Conservation (phyloP, 2,888 invertebrate species). For the Spicauda simplicius region DNA sequence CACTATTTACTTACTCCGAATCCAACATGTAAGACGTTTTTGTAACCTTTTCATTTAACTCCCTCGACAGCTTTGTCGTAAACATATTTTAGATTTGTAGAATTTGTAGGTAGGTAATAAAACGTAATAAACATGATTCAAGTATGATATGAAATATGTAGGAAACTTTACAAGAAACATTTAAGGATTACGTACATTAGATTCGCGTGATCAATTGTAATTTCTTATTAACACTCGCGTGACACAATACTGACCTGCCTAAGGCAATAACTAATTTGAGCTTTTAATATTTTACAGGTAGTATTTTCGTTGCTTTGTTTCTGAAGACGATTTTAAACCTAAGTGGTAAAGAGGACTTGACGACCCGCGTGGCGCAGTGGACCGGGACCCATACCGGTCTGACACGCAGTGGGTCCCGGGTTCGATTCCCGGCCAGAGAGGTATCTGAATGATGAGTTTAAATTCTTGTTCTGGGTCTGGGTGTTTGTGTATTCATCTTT, state of each 20-base stretch:
- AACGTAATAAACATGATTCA: not conserved
- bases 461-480: too few relatives aligned
- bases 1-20: too few relatives aligned
- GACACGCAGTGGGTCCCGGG: too few relatives aligned
- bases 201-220: not conserved
- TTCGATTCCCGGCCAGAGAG: too few relatives aligned
- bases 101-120: not conserved
- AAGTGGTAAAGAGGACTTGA: too few relatives aligned
- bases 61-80: too few relatives aligned
- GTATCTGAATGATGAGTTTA: too few relatives aligned
- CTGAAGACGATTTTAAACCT: not conserved
- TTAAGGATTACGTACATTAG: not conserved
- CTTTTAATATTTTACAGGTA: not conserved
- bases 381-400: too few relatives aligned
- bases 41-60: too few relatives aligned
- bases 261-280: not conserved
- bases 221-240: not conserved
- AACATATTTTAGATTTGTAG: not conserved
- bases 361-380: too few relatives aligned
- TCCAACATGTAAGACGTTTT: too few relatives aligned
- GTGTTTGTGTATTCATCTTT: too few relatives aligned
- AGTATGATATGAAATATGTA: not conserved
- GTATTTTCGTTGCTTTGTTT: not conserved
- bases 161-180: not conserved
- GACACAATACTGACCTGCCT: not conserved